Conservation (phyloP, 2,797 vertebrate genomes). For the Gallirallus australis region DNA sequence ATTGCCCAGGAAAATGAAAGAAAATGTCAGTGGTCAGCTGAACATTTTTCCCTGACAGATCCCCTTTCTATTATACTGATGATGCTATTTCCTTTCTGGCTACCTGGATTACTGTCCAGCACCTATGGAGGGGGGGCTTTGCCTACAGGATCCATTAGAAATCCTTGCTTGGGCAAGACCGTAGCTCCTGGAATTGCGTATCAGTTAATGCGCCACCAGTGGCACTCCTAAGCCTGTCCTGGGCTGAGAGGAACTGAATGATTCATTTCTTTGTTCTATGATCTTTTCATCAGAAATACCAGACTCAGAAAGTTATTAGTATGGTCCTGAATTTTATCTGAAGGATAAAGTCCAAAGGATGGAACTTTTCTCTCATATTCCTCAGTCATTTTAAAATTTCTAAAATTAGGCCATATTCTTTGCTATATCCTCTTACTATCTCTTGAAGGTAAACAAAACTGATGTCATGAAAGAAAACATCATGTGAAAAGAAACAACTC, state of each 20-base stretch:
- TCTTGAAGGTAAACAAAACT: not conserved
- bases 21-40: not conserved
- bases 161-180: not conserved
- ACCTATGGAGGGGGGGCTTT: not conserved
- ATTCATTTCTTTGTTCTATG: not conserved
- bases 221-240: not conserved
- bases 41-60: not conserved
- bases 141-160: not conserved
- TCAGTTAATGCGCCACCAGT: not conserved
- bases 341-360: not conserved
- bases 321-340: not conserved
- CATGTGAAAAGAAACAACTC: not conserved
- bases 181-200: not conserved
- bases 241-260: not conserved
- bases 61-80: not conserved
- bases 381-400: not conserved
- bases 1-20: not conserved
- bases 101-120: not conserved
- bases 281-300: not conserved
- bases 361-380: not conserved
- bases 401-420: not conserved
- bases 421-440: not conserved
- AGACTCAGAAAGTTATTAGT: not conserved
- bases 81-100: not conserved
- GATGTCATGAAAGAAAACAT: not conserved